Evolutionary conservation across 92 coral and sea anemone genomes (phyloP).

Genomic region (Palythoa grandiflora): DNA sequence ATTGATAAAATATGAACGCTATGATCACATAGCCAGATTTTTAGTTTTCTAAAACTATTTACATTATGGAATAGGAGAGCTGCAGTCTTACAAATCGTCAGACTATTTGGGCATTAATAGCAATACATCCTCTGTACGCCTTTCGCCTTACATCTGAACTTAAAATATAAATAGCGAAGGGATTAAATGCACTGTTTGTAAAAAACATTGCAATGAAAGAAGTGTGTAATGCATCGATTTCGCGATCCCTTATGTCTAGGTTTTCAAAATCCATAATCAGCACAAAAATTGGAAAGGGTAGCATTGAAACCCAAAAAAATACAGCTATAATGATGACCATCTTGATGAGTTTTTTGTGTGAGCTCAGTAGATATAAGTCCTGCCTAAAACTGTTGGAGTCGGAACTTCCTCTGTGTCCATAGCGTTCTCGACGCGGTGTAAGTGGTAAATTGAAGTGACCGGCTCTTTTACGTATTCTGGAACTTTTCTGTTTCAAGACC

Average conservation of each 20-base stretch:
- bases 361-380: slow-evolving; percentile 68
- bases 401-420: slow-evolving; percentile 45
- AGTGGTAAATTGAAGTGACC: slow-evolving; percentile 32
- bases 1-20: too few relatives aligned
- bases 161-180: slow-evolving; percentile 90
- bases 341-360: slow-evolving; percentile 83
- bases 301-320: slow-evolving; percentile 91
- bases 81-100: background rate
- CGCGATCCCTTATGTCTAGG: slow-evolving; percentile 40
- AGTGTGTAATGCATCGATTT: slow-evolving; percentile 66
- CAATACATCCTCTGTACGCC: slow-evolving; percentile 48
- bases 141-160: slow-evolving; percentile 87
- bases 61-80: too few relatives aligned
- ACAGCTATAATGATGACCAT: slow-evolving; percentile 89
- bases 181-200: slow-evolving; percentile 96
- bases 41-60: too few relatives aligned
- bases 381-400: slow-evolving; percentile 42
- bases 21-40: too few relatives aligned
- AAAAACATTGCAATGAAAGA: slow-evolving; percentile 82
- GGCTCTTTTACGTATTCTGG: slow-evolving; percentile 58
- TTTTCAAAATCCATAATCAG: slow-evolving; percentile 78
- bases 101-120: background rate
- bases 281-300: slow-evolving; percentile 86
- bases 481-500: slow-evolving; percentile 69
- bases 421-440: slow-evolving; percentile 23